Evolutionary conservation across 2,113 vertebrate species (phyloP).

Genomic region (Takifugu flavidus): DNA sequence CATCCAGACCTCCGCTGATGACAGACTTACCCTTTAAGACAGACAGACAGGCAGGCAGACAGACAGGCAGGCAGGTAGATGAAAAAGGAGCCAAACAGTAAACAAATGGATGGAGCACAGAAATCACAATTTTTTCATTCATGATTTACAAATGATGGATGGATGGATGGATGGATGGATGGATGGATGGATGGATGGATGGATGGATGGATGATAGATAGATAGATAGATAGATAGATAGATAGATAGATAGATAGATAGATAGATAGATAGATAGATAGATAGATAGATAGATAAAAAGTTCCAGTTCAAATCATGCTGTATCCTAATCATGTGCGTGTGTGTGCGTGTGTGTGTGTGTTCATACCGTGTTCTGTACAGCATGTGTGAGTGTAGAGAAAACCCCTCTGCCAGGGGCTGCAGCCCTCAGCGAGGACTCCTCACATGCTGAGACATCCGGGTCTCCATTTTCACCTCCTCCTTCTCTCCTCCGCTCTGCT

Average conservation of each 20-base stretch:
- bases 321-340: too few relatives aligned
- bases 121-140: too few relatives aligned
- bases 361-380: slow-evolving; percentile 91
- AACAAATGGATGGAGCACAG: too few relatives aligned
- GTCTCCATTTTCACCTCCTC: slow-evolving; percentile 35
- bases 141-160: too few relatives aligned
- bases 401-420: slow-evolving; percentile 78
- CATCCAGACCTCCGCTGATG: slow-evolving; percentile 92
- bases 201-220: background rate
- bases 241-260: background rate
- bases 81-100: too few relatives aligned
- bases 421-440: slow-evolving; percentile 53
- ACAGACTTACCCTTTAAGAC: slow-evolving; percentile 87
- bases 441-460: slow-evolving; percentile 39
- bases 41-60: background rate
- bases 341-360: slow-evolving; percentile 3
- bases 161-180: too few relatives aligned
- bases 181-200: too few relatives aligned
- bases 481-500: slow-evolving; percentile 5
- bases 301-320: too few relatives aligned
- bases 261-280: background rate
- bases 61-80: background rate
- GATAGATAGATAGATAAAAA: background rate
- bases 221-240: background rate
- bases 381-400: slow-evolving; percentile 86